Conservation (phyloP, 2,797 vertebrate species). For the Orestias chungarensis region DNA sequence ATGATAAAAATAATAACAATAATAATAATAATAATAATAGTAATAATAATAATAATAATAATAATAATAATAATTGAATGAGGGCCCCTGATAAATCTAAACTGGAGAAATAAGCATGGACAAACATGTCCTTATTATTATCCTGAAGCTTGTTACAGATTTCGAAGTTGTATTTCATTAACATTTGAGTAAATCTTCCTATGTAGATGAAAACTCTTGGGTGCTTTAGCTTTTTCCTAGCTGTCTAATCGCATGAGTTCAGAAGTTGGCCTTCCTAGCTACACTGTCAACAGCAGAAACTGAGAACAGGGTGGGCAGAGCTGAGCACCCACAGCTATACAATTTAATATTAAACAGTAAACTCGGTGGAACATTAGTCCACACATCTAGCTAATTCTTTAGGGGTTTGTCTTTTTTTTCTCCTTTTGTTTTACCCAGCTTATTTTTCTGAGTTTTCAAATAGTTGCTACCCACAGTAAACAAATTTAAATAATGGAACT, state of each 20-base stretch:
- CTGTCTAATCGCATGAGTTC: slow-evolving; percentile 27
- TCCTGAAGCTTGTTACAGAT: not conserved
- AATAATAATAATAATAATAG: not conserved
- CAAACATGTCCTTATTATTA: not conserved
- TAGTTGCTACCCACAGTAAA: slow-evolving; percentile 14
- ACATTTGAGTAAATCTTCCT: slow-evolving; percentile 9
- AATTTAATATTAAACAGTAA: slow-evolving; percentile 31
- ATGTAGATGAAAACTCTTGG: slow-evolving; percentile 34
- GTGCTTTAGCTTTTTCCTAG: slow-evolving; percentile 24
- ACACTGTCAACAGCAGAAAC: slow-evolving; percentile 36
- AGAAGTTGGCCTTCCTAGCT: slow-evolving; percentile 17
- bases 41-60: not conserved
- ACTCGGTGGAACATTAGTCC: slow-evolving; percentile 21
- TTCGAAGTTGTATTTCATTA: not conserved
- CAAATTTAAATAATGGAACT: not conserved
- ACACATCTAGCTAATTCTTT: slow-evolving; percentile 30
- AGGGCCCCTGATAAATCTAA: not conserved
- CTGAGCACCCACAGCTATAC: slow-evolving; percentile 37
- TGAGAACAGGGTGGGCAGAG: slow-evolving; percentile 17
- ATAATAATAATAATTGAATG: not conserved
- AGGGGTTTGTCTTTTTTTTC: slow-evolving; percentile 22
- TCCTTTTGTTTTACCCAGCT: not conserved
- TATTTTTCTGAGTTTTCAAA: slow-evolving; percentile 16
- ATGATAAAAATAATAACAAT: not conserved
- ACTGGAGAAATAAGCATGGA: not conserved